Evolutionary conservation across 2,888 invertebrate genomes (phyloP).

Genomic region (Philopedon plagiatum): DNA sequence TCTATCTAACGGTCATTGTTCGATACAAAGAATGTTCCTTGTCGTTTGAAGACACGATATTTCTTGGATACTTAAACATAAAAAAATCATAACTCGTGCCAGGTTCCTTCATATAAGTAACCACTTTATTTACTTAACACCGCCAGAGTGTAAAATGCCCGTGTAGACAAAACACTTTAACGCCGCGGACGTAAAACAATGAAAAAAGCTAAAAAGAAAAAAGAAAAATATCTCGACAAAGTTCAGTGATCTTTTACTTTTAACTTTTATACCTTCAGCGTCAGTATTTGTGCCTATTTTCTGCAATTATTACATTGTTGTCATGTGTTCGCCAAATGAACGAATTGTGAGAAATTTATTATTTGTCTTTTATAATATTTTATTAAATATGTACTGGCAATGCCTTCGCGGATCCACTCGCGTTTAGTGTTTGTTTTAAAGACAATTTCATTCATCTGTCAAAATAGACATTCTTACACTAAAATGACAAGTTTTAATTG

Average conservation of each 20-base stretch:
- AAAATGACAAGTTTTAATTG: too few relatives aligned
- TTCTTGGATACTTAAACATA: neutral
- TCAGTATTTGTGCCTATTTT: slow-evolving; percentile 30
- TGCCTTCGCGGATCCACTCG: too few relatives aligned
- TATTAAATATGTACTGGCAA: too few relatives aligned
- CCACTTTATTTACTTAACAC: slow-evolving; percentile 32
- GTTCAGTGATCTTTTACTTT: slow-evolving; percentile 48
- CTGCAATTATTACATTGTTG: slow-evolving; percentile 25
- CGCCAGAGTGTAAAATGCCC: slow-evolving; percentile 31
- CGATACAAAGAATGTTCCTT: neutral
- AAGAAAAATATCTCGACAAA: slow-evolving; percentile 36
- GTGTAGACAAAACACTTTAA: slow-evolving; percentile 51
- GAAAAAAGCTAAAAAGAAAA: slow-evolving; percentile 40
- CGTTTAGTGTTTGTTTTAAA: too few relatives aligned
- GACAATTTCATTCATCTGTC: too few relatives aligned
- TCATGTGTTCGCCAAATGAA: neutral
- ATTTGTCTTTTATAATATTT: too few relatives aligned
- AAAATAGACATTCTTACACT: too few relatives aligned
- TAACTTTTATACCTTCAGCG: slow-evolving; percentile 27
- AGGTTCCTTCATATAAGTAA: slow-evolving; percentile 15
- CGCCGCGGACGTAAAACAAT: slow-evolving; percentile 43
- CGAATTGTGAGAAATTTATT: too few relatives aligned
- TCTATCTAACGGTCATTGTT: neutral
- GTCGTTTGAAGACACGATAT: neutral
- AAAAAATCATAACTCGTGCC: slow-evolving; percentile 6